Base-by-base conservation (phyloP, 2,888 invertebrate genomes). In the Amorpha juglandis region DNA sequence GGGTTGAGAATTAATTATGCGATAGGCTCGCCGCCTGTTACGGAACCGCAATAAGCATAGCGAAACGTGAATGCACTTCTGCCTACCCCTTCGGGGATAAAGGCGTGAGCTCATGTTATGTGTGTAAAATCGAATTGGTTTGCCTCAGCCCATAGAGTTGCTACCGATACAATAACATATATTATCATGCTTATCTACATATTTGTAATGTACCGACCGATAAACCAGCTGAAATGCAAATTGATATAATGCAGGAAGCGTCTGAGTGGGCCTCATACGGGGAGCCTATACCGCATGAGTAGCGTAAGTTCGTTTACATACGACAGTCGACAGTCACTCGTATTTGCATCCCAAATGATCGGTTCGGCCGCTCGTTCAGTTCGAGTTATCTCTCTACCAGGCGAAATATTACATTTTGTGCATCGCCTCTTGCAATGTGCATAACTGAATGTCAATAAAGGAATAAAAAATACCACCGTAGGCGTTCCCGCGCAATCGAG, bases 241-340 rank as follows among this genome's bases (percentile, higher is more conserved):
- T 92, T 90, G 87, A 88, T 91, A 91, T 92, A 92, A 92, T 90
- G 92, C 92, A 92, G 92, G 92, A 92, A 92, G 90, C 92, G 92
- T 92, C 92, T 92, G 92, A 92, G 92, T 91, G 91, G 91, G 84
- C 87, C 92, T 92, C 91, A 90, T 91, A 91, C 89, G 91, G 87
- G 87, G 84, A 82, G 88, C 84, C 91, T 88, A 87, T 87, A 87
- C 92, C 87, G 84, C 91, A 90, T 88, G 88, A 90, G 89, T 89
- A 87, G 88, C 90, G 89, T 91, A 92, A 91, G 90, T 92, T 92
- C 90, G 93, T 93, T 93, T 92, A 88, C 92, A 92, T 93, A 90
- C 93, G 92, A 88, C 91, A 86, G 91, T 85, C 93, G 92, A 88
- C 91, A 86, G 91, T 85, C 90, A 86, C 83, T 81, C 86, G 85